Conservation (phyloP, 2,888 invertebrate genomes). For the Rhagonycha lutea region DNA sequence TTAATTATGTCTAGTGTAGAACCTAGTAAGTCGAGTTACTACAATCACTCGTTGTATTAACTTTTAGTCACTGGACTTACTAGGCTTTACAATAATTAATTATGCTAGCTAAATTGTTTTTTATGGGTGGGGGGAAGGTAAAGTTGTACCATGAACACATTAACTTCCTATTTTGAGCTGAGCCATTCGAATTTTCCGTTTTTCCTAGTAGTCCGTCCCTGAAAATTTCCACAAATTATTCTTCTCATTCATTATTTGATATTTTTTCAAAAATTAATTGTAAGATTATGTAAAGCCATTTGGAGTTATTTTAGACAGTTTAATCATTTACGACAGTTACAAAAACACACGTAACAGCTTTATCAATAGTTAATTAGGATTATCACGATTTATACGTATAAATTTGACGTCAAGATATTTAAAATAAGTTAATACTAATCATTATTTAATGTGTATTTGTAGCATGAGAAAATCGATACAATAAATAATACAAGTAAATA, state of each 20-base stretch:
- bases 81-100: too few relatives aligned
- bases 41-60: too few relatives aligned
- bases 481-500: background rate
- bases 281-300: background rate
- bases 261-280: background rate
- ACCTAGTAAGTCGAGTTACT: too few relatives aligned
- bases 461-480: background rate
- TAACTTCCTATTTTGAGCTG: too few relatives aligned
- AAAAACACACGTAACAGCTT: background rate
- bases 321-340: background rate
- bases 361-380: background rate
- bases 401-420: background rate
- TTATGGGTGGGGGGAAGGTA: too few relatives aligned
- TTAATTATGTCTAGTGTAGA: too few relatives aligned
- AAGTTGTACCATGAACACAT: too few relatives aligned
- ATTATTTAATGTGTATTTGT: background rate
- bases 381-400: background rate
- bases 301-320: background rate
- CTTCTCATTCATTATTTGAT: background rate
- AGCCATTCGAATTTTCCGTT: too few relatives aligned
- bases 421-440: conserved; percentile 1
- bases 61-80: too few relatives aligned
- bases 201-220: background rate
- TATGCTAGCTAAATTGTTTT: too few relatives aligned
- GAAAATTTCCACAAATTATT: background rate